Conservation (phyloP, 2,888 invertebrate genomes). For the Caenorhabditis zanzibari region DNA sequence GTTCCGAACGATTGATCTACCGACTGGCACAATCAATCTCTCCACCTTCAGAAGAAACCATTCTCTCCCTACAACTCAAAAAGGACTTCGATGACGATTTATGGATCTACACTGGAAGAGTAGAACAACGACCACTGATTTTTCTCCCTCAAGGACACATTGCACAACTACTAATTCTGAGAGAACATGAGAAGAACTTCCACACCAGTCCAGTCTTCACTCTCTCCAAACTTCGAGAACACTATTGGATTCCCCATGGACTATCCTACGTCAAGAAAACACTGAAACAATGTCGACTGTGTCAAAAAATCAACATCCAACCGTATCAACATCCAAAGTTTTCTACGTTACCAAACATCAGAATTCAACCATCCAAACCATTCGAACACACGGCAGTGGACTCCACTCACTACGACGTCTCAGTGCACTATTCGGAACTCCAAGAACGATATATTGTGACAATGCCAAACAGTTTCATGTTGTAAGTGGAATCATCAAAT, state of each 20-base stretch:
- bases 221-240: constrained; percentile 60
- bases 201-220: constrained; percentile 44
- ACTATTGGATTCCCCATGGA: constrained; percentile 81
- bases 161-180: background rate
- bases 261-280: constrained; percentile 70
- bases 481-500: background rate
- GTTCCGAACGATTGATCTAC: background rate
- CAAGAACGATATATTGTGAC: constrained; percentile 5
- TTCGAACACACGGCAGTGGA: constrained; percentile 81
- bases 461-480: constrained; percentile 18
- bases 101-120: constrained; percentile 14
- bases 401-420: constrained; percentile 26
- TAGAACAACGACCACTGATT: background rate
- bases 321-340: constrained; percentile 77
- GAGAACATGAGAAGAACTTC: constrained; percentile 10
- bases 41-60: constrained; percentile 21
- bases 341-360: constrained; percentile 80
- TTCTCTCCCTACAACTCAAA: background rate
- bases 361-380: constrained; percentile 74
- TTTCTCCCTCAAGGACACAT: constrained; percentile 32
- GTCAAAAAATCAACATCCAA: constrained; percentile 72
- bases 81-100: background rate
- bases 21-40: constrained; percentile 17
- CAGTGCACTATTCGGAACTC: constrained; percentile 19
- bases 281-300: constrained; percentile 78